Evolutionary conservation across 2,888 invertebrate genomes (phyloP).

Genomic region (Allolobophora icterica): DNA sequence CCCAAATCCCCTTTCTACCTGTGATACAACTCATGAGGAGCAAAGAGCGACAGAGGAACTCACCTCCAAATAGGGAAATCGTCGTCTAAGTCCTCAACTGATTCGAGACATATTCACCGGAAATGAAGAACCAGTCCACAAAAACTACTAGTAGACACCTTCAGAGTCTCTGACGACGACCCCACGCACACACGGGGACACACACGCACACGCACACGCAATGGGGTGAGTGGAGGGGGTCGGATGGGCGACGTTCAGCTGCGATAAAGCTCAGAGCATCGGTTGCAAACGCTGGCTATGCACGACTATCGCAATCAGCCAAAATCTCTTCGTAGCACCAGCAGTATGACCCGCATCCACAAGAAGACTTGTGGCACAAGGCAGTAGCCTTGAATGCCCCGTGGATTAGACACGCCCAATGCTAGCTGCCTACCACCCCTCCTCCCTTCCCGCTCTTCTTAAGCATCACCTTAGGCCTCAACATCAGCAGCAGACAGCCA

Average conservation of each 20-base stretch:
- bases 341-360: not conserved
- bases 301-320: conserved; percentile 6
- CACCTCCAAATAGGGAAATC: not conserved
- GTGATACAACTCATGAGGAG: too few relatives aligned
- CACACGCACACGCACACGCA: not conserved
- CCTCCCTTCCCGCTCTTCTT: not conserved
- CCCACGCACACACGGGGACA: not conserved
- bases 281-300: not conserved
- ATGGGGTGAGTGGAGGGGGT: not conserved
- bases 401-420: not conserved
- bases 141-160: not conserved
- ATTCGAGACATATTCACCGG: not conserved
- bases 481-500: not conserved
- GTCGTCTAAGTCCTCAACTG: not conserved
- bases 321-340: not conserved
- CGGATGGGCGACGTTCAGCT: not conserved
- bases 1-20: not conserved
- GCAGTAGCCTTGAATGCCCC: not conserved
- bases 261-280: not conserved
- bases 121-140: not conserved
- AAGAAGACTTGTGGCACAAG: not conserved
- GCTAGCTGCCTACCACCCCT: not conserved
- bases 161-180: not conserved
- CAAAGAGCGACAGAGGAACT: not conserved
- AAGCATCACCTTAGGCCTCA: conserved; percentile 17